A percentile compares a stretch with the other conserved stretches of the same genome.
Conservation (phyloP, 2,888 invertebrate genomes). For the Stenurella melanura region DNA sequence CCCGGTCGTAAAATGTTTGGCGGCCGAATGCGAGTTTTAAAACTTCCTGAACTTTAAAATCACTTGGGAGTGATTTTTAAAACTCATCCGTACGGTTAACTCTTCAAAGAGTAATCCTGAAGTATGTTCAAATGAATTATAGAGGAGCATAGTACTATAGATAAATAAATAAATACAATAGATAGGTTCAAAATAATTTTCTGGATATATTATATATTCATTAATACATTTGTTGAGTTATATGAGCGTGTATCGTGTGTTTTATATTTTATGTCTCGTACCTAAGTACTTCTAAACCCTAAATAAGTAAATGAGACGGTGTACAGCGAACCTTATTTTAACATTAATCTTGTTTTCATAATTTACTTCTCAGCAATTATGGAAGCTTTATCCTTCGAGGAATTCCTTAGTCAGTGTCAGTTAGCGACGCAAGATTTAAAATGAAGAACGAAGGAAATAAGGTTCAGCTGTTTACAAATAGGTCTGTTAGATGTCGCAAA, state of each 20-base stretch:
- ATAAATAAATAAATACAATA: too few species aligned
- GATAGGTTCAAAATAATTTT: too few species aligned
- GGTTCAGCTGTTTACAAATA: neutral
- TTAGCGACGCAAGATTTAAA: neutral
- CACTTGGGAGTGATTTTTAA: neutral
- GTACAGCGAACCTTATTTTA: neutral
- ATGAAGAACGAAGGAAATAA: neutral
- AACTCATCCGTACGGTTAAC: neutral
- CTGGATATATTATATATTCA: too few species aligned
- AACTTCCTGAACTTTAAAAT: neutral
- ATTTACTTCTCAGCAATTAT: conserved; percentile 1
- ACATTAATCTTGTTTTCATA: neutral
- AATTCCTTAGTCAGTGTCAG: conserved; percentile 7
- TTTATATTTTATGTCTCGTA: neutral
- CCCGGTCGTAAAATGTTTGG: neutral
- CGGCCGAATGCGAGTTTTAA: neutral
- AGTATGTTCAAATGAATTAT: neutral
- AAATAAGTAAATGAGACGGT: neutral
- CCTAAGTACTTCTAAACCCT: neutral
- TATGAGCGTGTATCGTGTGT: too few species aligned
- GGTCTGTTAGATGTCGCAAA: neutral
- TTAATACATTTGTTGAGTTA: too few species aligned
- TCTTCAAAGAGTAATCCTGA: neutral
- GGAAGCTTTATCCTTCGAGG: neutral
- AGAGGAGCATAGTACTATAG: too few species aligned